Evolutionary conservation across 2,113 vertebrate species (phyloP), one percentile per base, ranked within the genome.

Genomic region (Malurus alboscapulatus): DNA sequence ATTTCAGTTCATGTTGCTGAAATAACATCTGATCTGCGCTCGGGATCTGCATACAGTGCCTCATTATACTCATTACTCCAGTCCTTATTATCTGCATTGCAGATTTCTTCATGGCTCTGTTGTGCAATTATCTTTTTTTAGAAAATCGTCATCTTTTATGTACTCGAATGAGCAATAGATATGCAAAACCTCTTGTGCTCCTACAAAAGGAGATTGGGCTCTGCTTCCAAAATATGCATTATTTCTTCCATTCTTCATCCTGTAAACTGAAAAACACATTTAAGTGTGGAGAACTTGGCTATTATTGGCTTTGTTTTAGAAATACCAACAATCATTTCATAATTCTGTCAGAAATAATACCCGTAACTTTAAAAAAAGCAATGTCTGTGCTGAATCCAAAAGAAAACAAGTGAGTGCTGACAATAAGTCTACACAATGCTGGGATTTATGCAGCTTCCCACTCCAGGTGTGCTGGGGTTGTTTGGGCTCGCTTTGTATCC

Each of bases 111-210:
- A 90, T 95, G 93, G 44, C 69, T 96, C 54, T 92, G 96, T 97
- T 97, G 88, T 94, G 94, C 95, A 97, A 97, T 97, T 97, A 97
- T 75, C 90, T 95, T 96, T 94, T 97, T 96, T 97, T 96, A 94
- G 94, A 96, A 97, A 96, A 97, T 62, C 25, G 24, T 95, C 9
- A 9, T 97, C 94, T 96, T 97, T 96, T 97, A 86, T 96, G 73
- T 97, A 96, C 87, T 97, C 30, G 14, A 92, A 92, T 93, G 80
- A 97, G 94, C 97, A 93, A 95, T 94, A 93, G 86, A 96, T 85
- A 95, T 45, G 88, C 93, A 96, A 82, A 97, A 84, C 48, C 66
- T 92, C 71, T 94, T 90, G n/a, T 19, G 74, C 89, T 93, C 83
- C 79, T 86, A 75, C 69, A 90, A 77, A 83, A 94, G 92, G 79